Base-by-base conservation (phyloP, 2,888 invertebrate species). In the Trichopria drosophilae region DNA sequence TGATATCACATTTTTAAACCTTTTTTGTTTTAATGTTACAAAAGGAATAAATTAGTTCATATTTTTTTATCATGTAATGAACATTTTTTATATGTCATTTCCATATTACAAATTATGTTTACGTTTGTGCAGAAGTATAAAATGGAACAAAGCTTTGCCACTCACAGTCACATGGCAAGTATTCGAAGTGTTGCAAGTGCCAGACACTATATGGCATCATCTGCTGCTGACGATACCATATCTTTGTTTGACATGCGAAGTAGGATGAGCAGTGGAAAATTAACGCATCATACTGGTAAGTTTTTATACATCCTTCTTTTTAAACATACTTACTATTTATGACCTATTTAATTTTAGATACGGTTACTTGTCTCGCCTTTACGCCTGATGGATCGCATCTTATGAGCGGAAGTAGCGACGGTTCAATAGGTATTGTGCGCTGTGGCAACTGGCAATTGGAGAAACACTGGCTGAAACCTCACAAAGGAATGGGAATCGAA, bases 151-250 rank as follows among this genome's bases (percentile, higher is more conserved):
- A 90, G 87, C 35, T 95, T 97, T 76, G 92, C 93, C 0, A 88
- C 90, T 45, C 91, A 92, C 69, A 88, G 90, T 16, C 96, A 96
- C 70, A 82, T 84, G 53, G 85, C 88, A 13, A 88, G 92, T 58
- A 80, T 97, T 10, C 82, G 90, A 66, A 82, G 86, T 57, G 72
- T 93, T 2, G 82, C 88, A 0, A 78, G 84, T 6, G 83, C 82
- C 10, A 84, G 84, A 3, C 84, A 83, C 67, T 87, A 86, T 72
- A 72, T 95, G 39, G 93, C 92, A 1, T 90, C 93, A 1, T 94
- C 93, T 6, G 90, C 91, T 40, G 84, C 89, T 2, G 96, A 97
- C 76, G 96, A 96, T 76, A 85, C 87, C 54, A 86, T 96, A 44
- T 84, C 88, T 43, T 78, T 97, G 3, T 91, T 93, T 60, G 89